Conservation (phyloP, 2,113 vertebrate genomes). For the Notiomystis cincta region DNA sequence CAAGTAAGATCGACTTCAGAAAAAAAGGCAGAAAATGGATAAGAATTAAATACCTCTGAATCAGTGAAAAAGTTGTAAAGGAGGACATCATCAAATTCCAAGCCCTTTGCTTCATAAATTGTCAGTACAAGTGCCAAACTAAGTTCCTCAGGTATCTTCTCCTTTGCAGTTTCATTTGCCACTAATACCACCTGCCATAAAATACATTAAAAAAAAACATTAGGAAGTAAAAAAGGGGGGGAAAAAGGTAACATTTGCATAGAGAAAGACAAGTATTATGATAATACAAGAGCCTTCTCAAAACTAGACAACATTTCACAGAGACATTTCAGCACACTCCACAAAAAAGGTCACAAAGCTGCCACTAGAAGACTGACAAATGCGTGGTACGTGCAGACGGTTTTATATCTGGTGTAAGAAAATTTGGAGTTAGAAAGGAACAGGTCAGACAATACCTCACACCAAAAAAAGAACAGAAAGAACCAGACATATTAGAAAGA, state of each 20-base stretch:
- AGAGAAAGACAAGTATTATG: neutral
- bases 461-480: neutral
- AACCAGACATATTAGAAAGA: neutral
- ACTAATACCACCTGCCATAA: conserved; percentile 77
- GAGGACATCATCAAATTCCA: conserved; percentile 84
- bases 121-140: conserved; percentile 80
- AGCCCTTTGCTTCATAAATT: conserved; percentile 82
- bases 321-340: neutral
- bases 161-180: conserved; percentile 78
- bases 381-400: neutral
- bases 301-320: neutral
- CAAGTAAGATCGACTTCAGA: neutral
- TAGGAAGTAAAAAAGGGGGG: neutral
- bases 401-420: neutral
- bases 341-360: neutral
- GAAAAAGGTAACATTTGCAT: neutral
- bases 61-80: conserved; percentile 85
- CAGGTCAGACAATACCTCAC: neutral
- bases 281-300: neutral
- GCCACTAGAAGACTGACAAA: neutral
- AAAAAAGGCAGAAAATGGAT: neutral
- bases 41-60: conserved; percentile 73
- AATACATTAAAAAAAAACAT: neutral
- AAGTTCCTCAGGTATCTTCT: conserved; percentile 80
- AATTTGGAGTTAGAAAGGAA: neutral